Conservation (phyloP, 2,888 invertebrate genomes). For the Trypoxylon attenuatum region DNA sequence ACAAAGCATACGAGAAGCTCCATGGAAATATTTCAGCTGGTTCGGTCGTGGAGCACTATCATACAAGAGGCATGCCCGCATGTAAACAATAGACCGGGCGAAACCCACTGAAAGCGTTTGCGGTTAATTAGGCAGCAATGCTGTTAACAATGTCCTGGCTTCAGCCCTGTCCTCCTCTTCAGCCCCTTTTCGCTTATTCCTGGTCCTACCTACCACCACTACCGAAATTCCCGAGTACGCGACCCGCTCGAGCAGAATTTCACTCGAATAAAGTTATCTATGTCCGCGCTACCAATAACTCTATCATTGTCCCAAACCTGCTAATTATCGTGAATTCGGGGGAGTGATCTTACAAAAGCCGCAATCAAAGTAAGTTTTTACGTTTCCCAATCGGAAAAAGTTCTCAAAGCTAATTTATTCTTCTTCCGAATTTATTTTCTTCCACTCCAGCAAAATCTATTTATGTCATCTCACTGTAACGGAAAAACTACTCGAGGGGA, state of each 20-base stretch:
- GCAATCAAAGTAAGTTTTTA: too few relatives aligned
- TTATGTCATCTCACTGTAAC: constrained; percentile 27
- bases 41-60: constrained; percentile 55
- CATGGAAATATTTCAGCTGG: constrained; percentile 61
- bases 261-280: constrained; percentile 39
- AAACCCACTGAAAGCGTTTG: constrained; percentile 62
- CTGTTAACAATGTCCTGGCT: constrained; percentile 63
- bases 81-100: constrained; percentile 62
- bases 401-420: too few relatives aligned
- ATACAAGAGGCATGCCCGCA: constrained; percentile 54
- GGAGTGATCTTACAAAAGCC: too few relatives aligned
- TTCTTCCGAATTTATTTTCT: too few relatives aligned
- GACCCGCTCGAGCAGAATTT: constrained; percentile 29
- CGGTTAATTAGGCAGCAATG: constrained; percentile 69
- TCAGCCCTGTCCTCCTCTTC: constrained; percentile 33
- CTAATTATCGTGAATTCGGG: too few relatives aligned
- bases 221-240: constrained; percentile 37
- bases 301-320: constrained; percentile 26
- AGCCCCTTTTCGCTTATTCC: constrained; percentile 29
- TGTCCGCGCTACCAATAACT: constrained; percentile 16
- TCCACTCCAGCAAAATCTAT: too few relatives aligned
- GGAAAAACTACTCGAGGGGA: constrained; percentile 11
- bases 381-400: too few relatives aligned
- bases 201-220: constrained; percentile 24
- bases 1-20: constrained; percentile 50